These are phyloP conservation scores for Clinocottus analis DNA, from an alignment of 2,113 vertebrate species.

Conservation along the genomic window DNA sequence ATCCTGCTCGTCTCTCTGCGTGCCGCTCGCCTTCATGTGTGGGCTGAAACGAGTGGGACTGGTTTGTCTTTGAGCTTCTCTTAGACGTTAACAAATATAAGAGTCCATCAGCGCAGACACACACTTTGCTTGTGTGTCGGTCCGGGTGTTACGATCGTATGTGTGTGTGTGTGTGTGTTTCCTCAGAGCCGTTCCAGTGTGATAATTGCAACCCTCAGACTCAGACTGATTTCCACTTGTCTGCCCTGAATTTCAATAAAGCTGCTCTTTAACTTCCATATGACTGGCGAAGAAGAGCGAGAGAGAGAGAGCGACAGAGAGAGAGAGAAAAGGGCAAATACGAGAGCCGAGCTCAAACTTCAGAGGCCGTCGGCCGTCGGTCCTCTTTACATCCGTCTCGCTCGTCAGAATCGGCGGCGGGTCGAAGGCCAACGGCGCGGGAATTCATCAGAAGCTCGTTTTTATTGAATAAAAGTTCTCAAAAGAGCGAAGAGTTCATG, in stretches of 20 bases:
- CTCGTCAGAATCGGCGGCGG: neutral
- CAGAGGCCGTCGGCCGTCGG: neutral
- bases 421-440: neutral
- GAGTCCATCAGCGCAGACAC: neutral
- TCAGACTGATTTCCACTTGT: slow-evolving; percentile 52
- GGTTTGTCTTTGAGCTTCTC: neutral
- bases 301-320: neutral
- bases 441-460: neutral
- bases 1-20: neutral
- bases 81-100: neutral
- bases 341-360: neutral
- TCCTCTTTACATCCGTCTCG: neutral
- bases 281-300: neutral
- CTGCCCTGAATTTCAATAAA: slow-evolving; percentile 37
- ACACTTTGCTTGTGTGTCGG: neutral
- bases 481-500: neutral
- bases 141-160: neutral
- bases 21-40: neutral
- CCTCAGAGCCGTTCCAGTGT: slow-evolving; percentile 10
- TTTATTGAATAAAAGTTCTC: neutral
- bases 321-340: too few relatives aligned
- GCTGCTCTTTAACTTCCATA: slow-evolving; percentile 41
- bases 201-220: slow-evolving; percentile 43
- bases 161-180: neutral
- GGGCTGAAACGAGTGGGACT: neutral